Conservation (phyloP, 2,113 vertebrate species). For the Catagonus wagneri region DNA sequence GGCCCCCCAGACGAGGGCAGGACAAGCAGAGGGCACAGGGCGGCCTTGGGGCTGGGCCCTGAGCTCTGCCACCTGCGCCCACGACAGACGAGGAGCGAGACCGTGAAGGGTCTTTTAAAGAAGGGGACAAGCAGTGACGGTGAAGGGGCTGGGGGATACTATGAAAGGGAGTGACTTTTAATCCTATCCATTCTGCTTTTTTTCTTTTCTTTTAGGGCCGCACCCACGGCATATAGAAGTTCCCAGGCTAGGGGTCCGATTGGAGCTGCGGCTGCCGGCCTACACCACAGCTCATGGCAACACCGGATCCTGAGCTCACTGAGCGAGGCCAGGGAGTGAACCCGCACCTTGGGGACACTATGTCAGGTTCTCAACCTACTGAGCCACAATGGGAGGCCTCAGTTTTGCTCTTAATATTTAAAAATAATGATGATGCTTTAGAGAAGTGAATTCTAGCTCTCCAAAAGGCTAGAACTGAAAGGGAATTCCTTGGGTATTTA, state of each 20-base stretch:
- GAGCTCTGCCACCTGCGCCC: neutral
- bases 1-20: fast-evolving
- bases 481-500: too few species aligned
- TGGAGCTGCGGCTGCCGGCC: too few species aligned
- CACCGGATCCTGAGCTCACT: too few species aligned
- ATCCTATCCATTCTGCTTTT: too few species aligned
- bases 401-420: too few species aligned
- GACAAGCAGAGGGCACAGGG: neutral
- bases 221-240: too few species aligned
- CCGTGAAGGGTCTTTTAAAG: neutral
- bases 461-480: neutral
- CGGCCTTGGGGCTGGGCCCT: neutral
- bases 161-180: neutral
- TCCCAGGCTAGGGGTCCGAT: too few species aligned
- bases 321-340: too few species aligned
- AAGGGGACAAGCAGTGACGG: fast-evolving
- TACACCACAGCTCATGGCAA: too few species aligned
- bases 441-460: neutral
- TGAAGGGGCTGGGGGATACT: fast-evolving
- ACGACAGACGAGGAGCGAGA: neutral
- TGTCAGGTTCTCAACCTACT: too few species aligned
- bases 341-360: too few species aligned
- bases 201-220: too few species aligned
- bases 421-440: neutral
- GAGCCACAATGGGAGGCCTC: neutral